These are phyloP conservation scores for Allacma fusca DNA, from an alignment of 2,888 invertebrate genomes.

Conservation along the genomic window DNA sequence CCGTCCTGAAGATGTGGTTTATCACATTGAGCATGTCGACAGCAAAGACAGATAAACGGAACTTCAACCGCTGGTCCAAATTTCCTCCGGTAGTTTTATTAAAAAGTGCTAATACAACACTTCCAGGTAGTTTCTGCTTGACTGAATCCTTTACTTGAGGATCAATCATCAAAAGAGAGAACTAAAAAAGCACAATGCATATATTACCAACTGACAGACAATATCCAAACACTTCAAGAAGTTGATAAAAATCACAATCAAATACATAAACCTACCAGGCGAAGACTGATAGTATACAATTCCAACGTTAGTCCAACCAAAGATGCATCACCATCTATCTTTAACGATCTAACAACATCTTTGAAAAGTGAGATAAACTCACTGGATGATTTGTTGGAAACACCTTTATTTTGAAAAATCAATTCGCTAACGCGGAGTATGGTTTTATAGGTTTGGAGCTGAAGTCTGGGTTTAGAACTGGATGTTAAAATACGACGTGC, in stretches of 20 bases:
- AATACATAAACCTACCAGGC: slow-evolving; percentile 28
- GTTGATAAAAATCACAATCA: too few relatives aligned
- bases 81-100: slow-evolving; percentile 18
- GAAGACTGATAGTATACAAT: slow-evolving; percentile 12
- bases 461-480: neutral
- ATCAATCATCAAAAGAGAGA: slow-evolving; percentile 7
- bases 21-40: slow-evolving; percentile 28
- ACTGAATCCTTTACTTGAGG: slow-evolving; percentile 21
- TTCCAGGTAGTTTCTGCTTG: slow-evolving; percentile 14
- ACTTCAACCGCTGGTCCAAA: neutral
- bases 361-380: slow-evolving; percentile 25
- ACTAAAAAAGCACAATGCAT: slow-evolving; percentile 36
- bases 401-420: slow-evolving; percentile 16
- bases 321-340: neutral
- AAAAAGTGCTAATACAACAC: slow-evolving; percentile 12
- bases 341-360: slow-evolving; percentile 13
- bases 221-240: too few relatives aligned
- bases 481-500: slow-evolving; percentile 11
- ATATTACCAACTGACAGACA: too few relatives aligned
- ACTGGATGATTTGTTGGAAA: neutral
- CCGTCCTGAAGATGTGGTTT: neutral
- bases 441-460: neutral
- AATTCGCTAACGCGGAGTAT: slow-evolving; percentile 33
- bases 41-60: slow-evolving; percentile 27
- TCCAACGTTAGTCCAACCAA: slow-evolving; percentile 26